A percentile compares a stretch with the other conserved stretches of the same genome.
These are phyloP conservation scores for Escarpia spicata DNA, from an alignment of 2,888 invertebrate species.

Conservation along the genomic window DNA sequence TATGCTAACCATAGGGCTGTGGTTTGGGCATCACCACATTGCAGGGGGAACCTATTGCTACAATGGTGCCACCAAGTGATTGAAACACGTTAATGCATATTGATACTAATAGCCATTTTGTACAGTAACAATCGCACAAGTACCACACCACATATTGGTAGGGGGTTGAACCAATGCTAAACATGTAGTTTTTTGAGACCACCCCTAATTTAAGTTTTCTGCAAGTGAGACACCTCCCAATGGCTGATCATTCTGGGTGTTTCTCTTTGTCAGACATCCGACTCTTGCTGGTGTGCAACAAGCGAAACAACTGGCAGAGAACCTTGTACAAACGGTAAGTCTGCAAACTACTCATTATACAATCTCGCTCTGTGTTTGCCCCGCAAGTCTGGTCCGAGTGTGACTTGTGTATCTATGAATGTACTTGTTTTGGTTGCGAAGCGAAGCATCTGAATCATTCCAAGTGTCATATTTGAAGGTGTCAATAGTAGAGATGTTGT, in stretches of 20 bases:
- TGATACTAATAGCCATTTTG: too few relatives aligned
- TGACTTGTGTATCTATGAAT: slow-evolving; percentile 22
- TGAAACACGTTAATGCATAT: too few relatives aligned
- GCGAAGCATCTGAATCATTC: background rate
- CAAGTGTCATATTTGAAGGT: slow-evolving; percentile 23
- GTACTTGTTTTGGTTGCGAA: slow-evolving; percentile 25
- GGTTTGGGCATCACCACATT: too few relatives aligned
- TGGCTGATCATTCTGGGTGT: background rate
- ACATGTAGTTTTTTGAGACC: too few relatives aligned
- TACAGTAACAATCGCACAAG: too few relatives aligned
- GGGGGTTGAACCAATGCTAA: too few relatives aligned
- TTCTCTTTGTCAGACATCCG: slow-evolving; percentile 71
- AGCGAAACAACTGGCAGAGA: slow-evolving; percentile 79
- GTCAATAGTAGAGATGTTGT: background rate
- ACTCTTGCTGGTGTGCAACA: slow-evolving; percentile 76
- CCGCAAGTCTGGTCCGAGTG: background rate
- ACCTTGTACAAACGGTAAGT: slow-evolving; percentile 80
- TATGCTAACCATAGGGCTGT: too few relatives aligned
- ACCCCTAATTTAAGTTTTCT: too few relatives aligned
- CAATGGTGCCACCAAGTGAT: too few relatives aligned
- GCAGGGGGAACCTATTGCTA: too few relatives aligned
- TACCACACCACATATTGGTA: too few relatives aligned
- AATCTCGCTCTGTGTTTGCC: background rate
- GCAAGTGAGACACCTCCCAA: too few relatives aligned
- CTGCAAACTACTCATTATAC: background rate